A percentile compares a stretch with the other conserved stretches of the same genome.
Evolutionary conservation across 2,888 invertebrate species (phyloP).

Genomic region (Malachius bipustulatus): DNA sequence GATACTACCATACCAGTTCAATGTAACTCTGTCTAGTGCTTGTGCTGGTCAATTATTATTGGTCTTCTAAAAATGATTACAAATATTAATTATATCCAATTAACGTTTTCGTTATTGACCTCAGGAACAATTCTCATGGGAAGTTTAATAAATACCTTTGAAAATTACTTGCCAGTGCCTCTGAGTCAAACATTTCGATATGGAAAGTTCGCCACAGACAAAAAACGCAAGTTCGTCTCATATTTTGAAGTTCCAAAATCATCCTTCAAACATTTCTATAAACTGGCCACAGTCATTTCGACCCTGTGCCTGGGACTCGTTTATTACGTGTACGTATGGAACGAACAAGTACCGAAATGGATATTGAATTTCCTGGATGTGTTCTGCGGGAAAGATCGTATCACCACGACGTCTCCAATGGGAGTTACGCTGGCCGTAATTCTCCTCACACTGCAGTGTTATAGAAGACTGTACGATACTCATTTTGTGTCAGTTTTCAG

Average conservation of each 20-base stretch:
- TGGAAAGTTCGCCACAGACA: slow-evolving; percentile 56
- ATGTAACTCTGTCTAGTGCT: too few species aligned
- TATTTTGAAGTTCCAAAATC: slow-evolving; percentile 61
- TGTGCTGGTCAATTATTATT: too few species aligned
- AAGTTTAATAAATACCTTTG: slow-evolving; percentile 50
- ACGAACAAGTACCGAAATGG: slow-evolving; percentile 39
- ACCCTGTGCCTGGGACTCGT: slow-evolving; percentile 40
- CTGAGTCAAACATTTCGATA: slow-evolving; percentile 56
- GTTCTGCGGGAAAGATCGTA: slow-evolving; percentile 33
- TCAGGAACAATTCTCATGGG: slow-evolving; percentile 42
- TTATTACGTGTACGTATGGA: slow-evolving; percentile 39
- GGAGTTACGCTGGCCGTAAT: slow-evolving; percentile 47
- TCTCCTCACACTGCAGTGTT: slow-evolving; percentile 57
- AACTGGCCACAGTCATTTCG: slow-evolving; percentile 52
- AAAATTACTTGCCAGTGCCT: slow-evolving; percentile 52
- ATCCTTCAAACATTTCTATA: slow-evolving; percentile 72
- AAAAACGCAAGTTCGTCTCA: slow-evolving; percentile 36
- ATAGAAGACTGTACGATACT: slow-evolving; percentile 70
- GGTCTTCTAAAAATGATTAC: too few species aligned
- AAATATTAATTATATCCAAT: slow-evolving; percentile 24
- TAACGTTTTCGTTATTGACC: slow-evolving; percentile 26
- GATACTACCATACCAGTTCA: too few species aligned
- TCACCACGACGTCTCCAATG: slow-evolving; percentile 39
- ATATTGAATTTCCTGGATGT: slow-evolving; percentile 40
- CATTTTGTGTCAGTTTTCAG: slow-evolving; percentile 71